Conservation (phyloP, 2,888 invertebrate genomes). For the Brenthis daphne region DNA sequence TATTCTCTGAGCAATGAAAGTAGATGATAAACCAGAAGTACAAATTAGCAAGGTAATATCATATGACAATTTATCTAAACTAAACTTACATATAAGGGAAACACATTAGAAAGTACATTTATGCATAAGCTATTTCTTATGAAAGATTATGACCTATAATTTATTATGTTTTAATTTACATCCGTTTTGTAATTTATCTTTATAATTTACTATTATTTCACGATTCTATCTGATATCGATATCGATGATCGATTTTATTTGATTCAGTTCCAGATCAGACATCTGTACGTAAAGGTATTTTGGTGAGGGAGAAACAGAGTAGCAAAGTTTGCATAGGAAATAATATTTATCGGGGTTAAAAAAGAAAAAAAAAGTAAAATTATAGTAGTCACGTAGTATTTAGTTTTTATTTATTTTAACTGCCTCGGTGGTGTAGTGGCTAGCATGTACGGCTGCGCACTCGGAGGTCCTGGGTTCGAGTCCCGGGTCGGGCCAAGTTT, state of each 20-base stretch:
- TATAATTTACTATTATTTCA: slow-evolving; percentile 1
- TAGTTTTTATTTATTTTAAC: too few species aligned
- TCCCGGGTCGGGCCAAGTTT: too few species aligned
- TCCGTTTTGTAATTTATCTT: slow-evolving; percentile 6
- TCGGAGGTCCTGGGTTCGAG: too few species aligned
- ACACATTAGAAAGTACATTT: slow-evolving; percentile 13
- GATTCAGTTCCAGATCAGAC: not conserved
- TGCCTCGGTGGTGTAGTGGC: too few species aligned
- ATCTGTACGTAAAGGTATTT: too few species aligned
- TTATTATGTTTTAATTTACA: slow-evolving; percentile 8
- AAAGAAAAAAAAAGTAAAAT: too few species aligned
- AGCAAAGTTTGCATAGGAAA: too few species aligned
- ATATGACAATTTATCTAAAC: slow-evolving; percentile 4
- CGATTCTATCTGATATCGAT: not conserved
- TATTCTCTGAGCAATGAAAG: not conserved
- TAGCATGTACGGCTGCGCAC: too few species aligned
- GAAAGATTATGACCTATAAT: slow-evolving; percentile 18
- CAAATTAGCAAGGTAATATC: not conserved
- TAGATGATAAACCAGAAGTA: not conserved
- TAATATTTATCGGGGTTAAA: too few species aligned
- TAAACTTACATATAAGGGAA: slow-evolving; percentile 8
- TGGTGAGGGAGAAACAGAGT: too few species aligned
- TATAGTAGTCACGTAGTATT: too few species aligned
- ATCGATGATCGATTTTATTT: not conserved
- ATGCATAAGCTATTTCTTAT: slow-evolving; percentile 7